Conservation (phyloP, 2,888 invertebrate genomes). For the Ligdia adustata region DNA sequence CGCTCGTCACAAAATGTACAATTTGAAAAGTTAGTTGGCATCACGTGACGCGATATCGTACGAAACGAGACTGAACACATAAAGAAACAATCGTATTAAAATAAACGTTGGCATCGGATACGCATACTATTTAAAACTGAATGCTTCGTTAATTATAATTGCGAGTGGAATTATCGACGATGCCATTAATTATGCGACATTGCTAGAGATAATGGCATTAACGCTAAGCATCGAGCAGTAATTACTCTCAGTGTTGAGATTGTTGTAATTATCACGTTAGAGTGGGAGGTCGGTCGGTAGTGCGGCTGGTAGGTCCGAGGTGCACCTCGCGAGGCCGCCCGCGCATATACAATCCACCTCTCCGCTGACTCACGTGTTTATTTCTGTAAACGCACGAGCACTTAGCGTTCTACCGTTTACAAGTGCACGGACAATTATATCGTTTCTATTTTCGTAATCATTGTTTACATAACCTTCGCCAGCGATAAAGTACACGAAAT, state of each 20-base stretch:
- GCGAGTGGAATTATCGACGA: constrained; percentile 17
- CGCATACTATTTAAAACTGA: constrained; percentile 16
- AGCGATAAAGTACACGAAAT: too few species aligned
- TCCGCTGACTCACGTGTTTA: constrained; percentile 19
- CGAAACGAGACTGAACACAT: too few species aligned
- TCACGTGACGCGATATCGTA: too few species aligned
- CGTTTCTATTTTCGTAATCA: constrained; percentile 24
- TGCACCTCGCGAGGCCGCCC: background rate
- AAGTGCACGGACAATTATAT: constrained; percentile 20
- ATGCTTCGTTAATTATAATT: constrained; percentile 25
- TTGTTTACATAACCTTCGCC: constrained; percentile 20
- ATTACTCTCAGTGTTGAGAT: constrained; percentile 15
- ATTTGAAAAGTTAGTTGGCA: too few species aligned
- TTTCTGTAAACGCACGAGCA: constrained; percentile 15
- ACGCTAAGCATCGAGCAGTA: constrained; percentile 11
- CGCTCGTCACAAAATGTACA: too few species aligned
- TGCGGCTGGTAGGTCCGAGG: background rate
- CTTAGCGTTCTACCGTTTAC: constrained; percentile 12
- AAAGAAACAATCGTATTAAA: constrained; percentile 23
- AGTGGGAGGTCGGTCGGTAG: background rate
- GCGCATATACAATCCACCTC: background rate
- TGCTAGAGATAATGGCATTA: constrained; percentile 14
- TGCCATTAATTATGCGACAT: constrained; percentile 15
- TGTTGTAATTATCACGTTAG: constrained; percentile 18
- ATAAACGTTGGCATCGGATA: constrained; percentile 32